phyloP scores from a whole-genome alignment of 2,797 vertebrate species.

The Neostethus bicornis region DNA sequence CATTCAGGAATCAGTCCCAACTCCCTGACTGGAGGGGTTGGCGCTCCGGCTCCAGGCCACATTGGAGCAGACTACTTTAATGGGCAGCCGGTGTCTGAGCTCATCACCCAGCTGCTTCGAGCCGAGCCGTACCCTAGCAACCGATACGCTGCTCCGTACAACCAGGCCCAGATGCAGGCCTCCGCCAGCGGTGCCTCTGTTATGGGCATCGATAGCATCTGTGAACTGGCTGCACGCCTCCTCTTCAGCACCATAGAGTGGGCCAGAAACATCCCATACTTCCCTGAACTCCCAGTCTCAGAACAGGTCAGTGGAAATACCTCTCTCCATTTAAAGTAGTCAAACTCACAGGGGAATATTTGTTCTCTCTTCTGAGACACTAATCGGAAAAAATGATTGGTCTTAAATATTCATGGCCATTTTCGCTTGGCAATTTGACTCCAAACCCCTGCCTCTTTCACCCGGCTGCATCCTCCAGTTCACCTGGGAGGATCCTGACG shows the following conservation, averaged over 20 bases:
- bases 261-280: conserved; percentile 94
- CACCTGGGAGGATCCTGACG: too few relatives aligned
- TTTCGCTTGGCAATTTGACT: too few relatives aligned
- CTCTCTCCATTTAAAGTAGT: too few relatives aligned
- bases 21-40: conserved; percentile 71
- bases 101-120: conserved; percentile 92
- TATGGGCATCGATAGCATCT: conserved; percentile 98
- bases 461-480: too few relatives aligned
- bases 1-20: conserved; percentile 88
- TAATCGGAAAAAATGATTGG: too few relatives aligned
- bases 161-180: conserved; percentile 74
- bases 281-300: conserved; percentile 90
- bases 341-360: too few relatives aligned
- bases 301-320: conserved; percentile 80
- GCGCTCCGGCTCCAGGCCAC: conserved; percentile 64
- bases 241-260: conserved; percentile 98
- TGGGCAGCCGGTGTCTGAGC: conserved; percentile 90
- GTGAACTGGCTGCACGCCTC: conserved; percentile 93
- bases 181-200: conserved; percentile 79
- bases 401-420: too few relatives aligned
- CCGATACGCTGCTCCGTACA: conserved; percentile 85
- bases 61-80: conserved; percentile 86
- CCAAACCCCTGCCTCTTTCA: too few relatives aligned
- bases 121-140: conserved; percentile 92
- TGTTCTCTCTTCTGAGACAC: too few relatives aligned